These are phyloP conservation scores for Danio choprae DNA, from an alignment of 2,797 vertebrate species.

Conservation along the genomic window DNA sequence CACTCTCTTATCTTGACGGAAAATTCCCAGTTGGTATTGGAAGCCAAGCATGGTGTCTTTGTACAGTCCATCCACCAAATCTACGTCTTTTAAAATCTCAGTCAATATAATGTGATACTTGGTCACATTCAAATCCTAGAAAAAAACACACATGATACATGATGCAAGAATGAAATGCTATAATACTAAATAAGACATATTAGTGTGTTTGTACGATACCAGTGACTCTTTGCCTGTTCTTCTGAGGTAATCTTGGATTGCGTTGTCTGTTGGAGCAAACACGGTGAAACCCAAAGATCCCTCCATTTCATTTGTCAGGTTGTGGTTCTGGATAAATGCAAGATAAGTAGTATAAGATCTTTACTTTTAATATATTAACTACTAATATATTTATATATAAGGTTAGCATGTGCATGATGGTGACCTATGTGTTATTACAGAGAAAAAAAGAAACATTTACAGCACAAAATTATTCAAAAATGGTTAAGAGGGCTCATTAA, in stretches of 20 bases:
- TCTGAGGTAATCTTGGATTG: slow-evolving; percentile 80
- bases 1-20: slow-evolving; percentile 81
- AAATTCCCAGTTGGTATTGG: slow-evolving; percentile 85
- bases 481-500: no score
- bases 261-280: slow-evolving; percentile 86
- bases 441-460: no score
- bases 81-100: slow-evolving; percentile 81
- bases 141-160: slow-evolving; percentile 17
- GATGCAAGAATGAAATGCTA: neutral
- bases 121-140: slow-evolving; percentile 82
- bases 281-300: slow-evolving; percentile 80
- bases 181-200: neutral
- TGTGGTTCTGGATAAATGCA: slow-evolving; percentile 78
- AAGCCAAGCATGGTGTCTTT: slow-evolving; percentile 88
- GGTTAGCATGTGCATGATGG: no score
- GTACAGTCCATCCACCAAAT: slow-evolving; percentile 85
- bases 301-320: slow-evolving; percentile 81
- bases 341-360: neutral
- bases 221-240: slow-evolving; percentile 74
- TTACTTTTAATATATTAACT: no score
- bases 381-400: no score
- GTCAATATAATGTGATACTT: slow-evolving; percentile 85
- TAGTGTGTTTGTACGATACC: slow-evolving; percentile 71
- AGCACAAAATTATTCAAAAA: no score
- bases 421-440: no score